Conservation (phyloP, 1,140 invertebrate genomes). For the fruit fly (Drosophila melanogaster) region Release_6_plus_ISO1_MT NT_037436.4:6258001-6258500, state of each 20-base stretch:
- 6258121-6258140: conserved; percentile 59
- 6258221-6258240: conserved; percentile 71
- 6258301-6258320: conserved; percentile 76
- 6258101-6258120: conserved; percentile 81
- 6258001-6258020: conserved; percentile 72
- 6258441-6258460: conserved; percentile 68
- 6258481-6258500: conserved; percentile 77
- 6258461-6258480: conserved; percentile 78
- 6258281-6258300: conserved; percentile 66
- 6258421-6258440: conserved; percentile 76
- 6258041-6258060: conserved; percentile 55
- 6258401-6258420: conserved; percentile 70
- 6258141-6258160: conserved; percentile 51
- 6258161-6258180: conserved; percentile 62
- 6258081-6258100: conserved; percentile 74
- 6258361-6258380: conserved; percentile 65
- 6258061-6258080: conserved; percentile 58
- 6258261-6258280: conserved; percentile 68
- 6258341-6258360: conserved; percentile 79
- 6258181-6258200: conserved; percentile 70
- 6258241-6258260: conserved; percentile 75
- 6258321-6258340: conserved; percentile 70
- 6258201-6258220: conserved; percentile 72
- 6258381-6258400: conserved; percentile 66
- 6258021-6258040: conserved; percentile 75